Evolutionary conservation across 2,113 vertebrate genomes (phyloP).

Genomic region (Tachysurus vachellii): DNA sequence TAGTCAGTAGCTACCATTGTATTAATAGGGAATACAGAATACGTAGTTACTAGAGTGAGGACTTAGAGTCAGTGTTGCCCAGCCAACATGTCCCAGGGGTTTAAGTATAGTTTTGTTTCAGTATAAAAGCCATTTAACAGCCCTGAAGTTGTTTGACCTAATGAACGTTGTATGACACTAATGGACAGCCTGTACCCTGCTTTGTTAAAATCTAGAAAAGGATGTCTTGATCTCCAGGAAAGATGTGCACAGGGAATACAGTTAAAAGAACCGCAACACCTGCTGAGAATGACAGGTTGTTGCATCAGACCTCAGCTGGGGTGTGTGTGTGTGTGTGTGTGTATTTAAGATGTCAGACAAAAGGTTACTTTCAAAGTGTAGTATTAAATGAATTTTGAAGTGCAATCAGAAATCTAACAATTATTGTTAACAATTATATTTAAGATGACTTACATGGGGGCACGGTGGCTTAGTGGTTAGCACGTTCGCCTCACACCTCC

Average conservation of each 20-base stretch:
- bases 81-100: neutral
- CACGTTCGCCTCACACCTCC: too few species aligned
- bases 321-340: neutral
- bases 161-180: neutral
- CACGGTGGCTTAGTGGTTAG: too few species aligned
- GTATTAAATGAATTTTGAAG: neutral
- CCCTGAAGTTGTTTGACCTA: neutral
- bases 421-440: neutral
- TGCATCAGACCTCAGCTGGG: conserved; percentile 20
- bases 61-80: neutral
- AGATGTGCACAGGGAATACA: conserved; percentile 10
- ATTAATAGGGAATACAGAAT: neutral
- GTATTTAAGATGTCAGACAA: neutral
- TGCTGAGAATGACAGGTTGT: conserved; percentile 19
- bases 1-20: neutral
- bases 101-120: neutral
- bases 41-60: neutral
- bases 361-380: conserved; percentile 2
- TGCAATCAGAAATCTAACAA: neutral
- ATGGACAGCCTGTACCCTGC: neutral
- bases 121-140: neutral
- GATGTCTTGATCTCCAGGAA: conserved; percentile 20
- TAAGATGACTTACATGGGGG: too few species aligned
- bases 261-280: conserved; percentile 5
- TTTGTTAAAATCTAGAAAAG: conserved; percentile 2